phyloP scores from a whole-genome alignment of 2,113 vertebrate species.

The Gallinago paraguaiae region DNA sequence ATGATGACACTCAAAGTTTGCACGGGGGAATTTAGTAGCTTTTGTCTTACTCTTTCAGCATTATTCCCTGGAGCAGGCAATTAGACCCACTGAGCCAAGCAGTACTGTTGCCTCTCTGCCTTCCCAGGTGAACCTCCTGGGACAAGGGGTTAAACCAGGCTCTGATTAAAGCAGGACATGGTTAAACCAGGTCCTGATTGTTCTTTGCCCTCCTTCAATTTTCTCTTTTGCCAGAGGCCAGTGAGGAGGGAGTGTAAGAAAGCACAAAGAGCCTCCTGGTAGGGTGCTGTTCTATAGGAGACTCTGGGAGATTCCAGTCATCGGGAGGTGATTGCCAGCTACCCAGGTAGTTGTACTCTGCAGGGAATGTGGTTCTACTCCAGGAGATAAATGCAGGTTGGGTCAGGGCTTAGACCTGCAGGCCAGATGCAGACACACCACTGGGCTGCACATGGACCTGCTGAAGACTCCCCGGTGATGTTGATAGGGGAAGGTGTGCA shows the following conservation, averaged over 20 bases:
- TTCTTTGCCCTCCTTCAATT: not conserved
- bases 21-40: not conserved
- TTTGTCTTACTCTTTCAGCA: not conserved
- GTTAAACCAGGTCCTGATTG: not conserved
- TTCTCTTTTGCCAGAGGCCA: not conserved
- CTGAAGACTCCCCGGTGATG: not conserved
- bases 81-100: not conserved
- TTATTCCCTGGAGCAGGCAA: not conserved
- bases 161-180: not conserved
- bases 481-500: not conserved
- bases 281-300: not conserved
- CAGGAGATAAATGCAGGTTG: not conserved
- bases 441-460: accelerated
- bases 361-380: not conserved
- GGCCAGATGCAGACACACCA: accelerated
- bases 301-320: not conserved
- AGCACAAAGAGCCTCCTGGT: not conserved
- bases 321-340: not conserved
- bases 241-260: not conserved
- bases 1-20: not conserved
- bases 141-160: not conserved
- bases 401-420: not conserved
- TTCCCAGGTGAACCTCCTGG: not conserved
- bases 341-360: not conserved
- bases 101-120: not conserved